Evolutionary conservation across 2,888 invertebrate genomes (phyloP).

Genomic region (Tuberolachnus salignus): DNA sequence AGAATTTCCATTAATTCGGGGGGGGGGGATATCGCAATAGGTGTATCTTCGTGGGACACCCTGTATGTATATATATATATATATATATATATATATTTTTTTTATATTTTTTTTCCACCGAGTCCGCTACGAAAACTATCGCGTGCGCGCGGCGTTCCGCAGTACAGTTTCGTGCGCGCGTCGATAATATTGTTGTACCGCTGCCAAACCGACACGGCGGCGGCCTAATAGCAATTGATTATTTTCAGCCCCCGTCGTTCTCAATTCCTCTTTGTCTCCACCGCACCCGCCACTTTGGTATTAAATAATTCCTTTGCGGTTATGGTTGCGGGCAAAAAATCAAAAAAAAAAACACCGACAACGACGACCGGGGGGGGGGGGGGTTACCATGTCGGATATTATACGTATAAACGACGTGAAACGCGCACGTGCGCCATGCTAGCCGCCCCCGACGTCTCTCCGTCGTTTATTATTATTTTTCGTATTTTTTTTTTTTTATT

Average conservation of each 20-base stretch:
- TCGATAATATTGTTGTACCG: constrained; percentile 47
- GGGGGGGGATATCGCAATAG: too few species aligned
- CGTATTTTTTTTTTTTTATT: constrained; percentile 1
- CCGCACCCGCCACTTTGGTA: neutral
- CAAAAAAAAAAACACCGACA: constrained; percentile 2
- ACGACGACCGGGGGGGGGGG: constrained; percentile 2
- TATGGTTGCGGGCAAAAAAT: neutral
- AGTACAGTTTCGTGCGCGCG: too few species aligned
- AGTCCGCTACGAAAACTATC: neutral
- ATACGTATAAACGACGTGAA: constrained; percentile 1
- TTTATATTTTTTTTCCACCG: constrained; percentile 19
- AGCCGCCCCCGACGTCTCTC: too few species aligned
- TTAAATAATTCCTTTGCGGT: constrained; percentile 18
- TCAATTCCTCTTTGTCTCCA: neutral
- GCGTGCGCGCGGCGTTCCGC: neutral
- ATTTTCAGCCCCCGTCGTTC: constrained; percentile 22
- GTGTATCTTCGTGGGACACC: too few species aligned
- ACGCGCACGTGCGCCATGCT: too few species aligned
- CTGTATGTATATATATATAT: too few species aligned
- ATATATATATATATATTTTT: neutral
- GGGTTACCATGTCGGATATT: neutral
- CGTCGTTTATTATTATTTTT: neutral
- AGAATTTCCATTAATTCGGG: too few species aligned
- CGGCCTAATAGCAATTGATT: constrained; percentile 40
- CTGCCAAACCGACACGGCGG: constrained; percentile 22